Evolutionary conservation across 2,113 vertebrate species (phyloP), one percentile per base, ranked within the genome.

Genomic region (Spheniscus mendiculus): DNA sequence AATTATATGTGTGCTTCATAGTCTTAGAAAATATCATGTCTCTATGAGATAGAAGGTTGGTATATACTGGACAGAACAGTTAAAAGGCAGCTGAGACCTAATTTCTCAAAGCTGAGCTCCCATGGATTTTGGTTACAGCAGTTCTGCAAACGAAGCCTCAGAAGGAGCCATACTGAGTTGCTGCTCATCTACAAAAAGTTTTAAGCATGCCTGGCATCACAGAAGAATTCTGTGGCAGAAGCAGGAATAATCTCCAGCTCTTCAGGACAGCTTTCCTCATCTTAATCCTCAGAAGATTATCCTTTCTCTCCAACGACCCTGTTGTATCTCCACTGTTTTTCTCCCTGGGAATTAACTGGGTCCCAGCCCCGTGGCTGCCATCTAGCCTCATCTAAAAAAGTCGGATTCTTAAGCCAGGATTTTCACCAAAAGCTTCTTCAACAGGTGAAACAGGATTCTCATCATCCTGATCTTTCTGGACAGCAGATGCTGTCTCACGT

Each of bases 391-490:
- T 27, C 36, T 86, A 16, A 91, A 93, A 89, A 62, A 49, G 19
- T 34, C 17, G 2, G 20, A 50, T 26, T 71, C n/a, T 83, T 74
- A 56, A 34, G 36, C 22, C 36, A 61, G 56, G 53, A 55, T 94
- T 97, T 79, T 91, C 49, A 26, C 16, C 36, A 86, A 62, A 76
- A 70, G 7, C 40, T 92, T 90, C 58, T 97, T 90, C 85, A 89
- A 34, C 21, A 47, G 63, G 36, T 95, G 82, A 93, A 90, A 85
- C 11, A 63, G n/a, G 76, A 90, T 83, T 92, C 76, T 86, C n/a
- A 19, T 86, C 76, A 92, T 58, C 45, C 30, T 95, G 79, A 94
- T 96, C 79, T 55, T 81, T 93, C 83, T 70, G 76, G 90, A 89
- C 74, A 90, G 90, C 84, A 94, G 87, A 82, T 93, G 71, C 76